These are phyloP conservation scores for Tyto alba DNA, from an alignment of 2,113 vertebrate species.

Conservation along the genomic window DNA sequence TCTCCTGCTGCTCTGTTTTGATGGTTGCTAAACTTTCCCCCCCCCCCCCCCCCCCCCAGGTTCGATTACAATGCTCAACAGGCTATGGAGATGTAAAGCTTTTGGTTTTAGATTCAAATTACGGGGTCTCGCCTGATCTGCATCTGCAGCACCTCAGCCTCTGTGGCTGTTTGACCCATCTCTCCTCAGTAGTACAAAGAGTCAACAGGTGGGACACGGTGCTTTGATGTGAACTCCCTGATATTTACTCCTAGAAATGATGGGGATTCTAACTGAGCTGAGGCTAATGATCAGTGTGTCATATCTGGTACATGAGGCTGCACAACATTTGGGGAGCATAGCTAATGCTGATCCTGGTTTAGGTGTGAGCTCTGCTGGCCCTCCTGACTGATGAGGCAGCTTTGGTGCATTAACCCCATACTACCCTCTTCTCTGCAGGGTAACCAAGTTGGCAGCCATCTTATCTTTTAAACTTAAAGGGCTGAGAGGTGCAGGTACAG, in stretches of 20 bases:
- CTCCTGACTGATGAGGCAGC: background rate
- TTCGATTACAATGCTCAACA: background rate
- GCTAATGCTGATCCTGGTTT: background rate
- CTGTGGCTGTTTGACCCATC: background rate
- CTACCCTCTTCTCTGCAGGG: background rate
- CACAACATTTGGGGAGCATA: background rate
- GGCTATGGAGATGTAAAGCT: background rate
- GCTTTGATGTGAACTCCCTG: background rate
- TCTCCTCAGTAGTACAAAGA: background rate
- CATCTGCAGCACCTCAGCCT: background rate
- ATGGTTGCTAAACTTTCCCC: background rate
- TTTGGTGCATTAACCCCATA: background rate
- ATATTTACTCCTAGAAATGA: background rate
- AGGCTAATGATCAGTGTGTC: background rate
- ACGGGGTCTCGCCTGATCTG: background rate
- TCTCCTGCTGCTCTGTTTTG: background rate
- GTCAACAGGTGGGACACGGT: rapidly evolving
- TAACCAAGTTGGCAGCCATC: background rate
- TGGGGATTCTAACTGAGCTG: rapidly evolving
- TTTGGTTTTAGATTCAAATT: background rate
- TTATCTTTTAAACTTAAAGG: background rate
- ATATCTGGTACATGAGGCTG: background rate
- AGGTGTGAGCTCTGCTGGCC: background rate
- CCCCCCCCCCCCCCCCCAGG: rapidly evolving
- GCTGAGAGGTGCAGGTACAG: background rate